phyloP scores from a whole-genome alignment of 2,888 invertebrate species.

The Serrognathus titanus region DNA sequence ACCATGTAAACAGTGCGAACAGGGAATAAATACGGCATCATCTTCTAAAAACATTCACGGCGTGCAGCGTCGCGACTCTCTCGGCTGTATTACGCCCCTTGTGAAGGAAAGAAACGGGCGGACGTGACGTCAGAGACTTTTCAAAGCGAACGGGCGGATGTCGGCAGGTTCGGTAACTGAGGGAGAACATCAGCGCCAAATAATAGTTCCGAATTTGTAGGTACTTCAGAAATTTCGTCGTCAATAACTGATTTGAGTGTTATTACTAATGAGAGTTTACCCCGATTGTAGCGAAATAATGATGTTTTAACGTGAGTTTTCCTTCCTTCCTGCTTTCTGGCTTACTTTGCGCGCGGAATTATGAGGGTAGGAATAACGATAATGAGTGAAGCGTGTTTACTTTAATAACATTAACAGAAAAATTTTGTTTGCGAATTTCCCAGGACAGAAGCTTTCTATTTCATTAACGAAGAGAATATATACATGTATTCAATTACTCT shows the following conservation, averaged over 20 bases:
- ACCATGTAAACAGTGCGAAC: conserved; percentile 28
- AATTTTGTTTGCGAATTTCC: no score
- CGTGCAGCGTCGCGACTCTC: conserved; percentile 3
- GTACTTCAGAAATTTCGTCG: background rate
- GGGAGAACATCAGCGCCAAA: background rate
- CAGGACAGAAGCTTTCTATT: no score
- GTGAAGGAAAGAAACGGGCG: conserved; percentile 9
- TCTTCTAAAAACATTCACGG: conserved; percentile 12
- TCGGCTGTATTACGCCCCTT: conserved; percentile 4
- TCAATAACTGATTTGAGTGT: conserved; percentile 6
- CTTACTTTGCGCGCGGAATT: no score
- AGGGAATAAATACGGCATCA: conserved; percentile 20
- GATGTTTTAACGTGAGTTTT: background rate
- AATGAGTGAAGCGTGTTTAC: no score
- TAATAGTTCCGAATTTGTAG: conserved; percentile 8
- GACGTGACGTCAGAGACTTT: conserved; percentile 9
- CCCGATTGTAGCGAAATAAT: background rate
- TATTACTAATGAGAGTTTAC: conserved; percentile 1
- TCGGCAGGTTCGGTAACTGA: conserved; percentile 8
- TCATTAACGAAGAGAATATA: no score
- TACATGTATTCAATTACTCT: no score
- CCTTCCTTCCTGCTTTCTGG: background rate
- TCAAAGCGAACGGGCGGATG: conserved; percentile 12
- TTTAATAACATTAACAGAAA: no score
- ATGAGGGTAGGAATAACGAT: no score